Evolutionary conservation across 2,888 invertebrate genomes (phyloP).

Genomic region (Mesoligia furuncula): DNA sequence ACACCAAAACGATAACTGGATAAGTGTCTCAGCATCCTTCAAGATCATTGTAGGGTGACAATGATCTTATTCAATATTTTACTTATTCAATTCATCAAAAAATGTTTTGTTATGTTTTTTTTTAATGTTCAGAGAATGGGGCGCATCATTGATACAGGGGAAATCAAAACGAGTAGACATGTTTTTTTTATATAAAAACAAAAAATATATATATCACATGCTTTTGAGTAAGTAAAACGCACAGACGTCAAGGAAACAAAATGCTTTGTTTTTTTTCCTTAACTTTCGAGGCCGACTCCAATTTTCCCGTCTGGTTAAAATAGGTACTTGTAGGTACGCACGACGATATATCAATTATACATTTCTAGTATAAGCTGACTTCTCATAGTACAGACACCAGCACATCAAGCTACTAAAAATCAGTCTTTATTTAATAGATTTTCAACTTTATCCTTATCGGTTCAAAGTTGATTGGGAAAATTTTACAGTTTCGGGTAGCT

Average conservation of each 20-base stretch:
- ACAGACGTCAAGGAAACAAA: background rate
- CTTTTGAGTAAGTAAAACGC: too few species aligned
- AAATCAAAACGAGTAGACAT: background rate
- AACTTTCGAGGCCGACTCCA: background rate
- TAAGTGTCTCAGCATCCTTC: background rate
- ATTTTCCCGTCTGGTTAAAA: background rate
- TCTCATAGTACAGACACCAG: too few species aligned
- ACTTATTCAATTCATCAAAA: background rate
- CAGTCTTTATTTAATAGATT: too few species aligned
- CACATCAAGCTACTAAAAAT: too few species aligned
- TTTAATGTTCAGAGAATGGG: too few species aligned
- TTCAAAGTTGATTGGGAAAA: too few species aligned
- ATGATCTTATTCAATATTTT: too few species aligned
- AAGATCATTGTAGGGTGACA: background rate
- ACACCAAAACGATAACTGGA: background rate
- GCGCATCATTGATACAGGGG: background rate
- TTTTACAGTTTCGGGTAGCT: too few species aligned
- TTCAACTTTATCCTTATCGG: too few species aligned
- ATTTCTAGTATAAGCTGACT: background rate
- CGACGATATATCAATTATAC: too few species aligned
- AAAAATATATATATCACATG: background rate
- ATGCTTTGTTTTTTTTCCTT: slow-evolving; percentile 1
- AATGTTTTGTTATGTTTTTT: background rate
- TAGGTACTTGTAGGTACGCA: too few species aligned
- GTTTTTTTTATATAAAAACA: background rate